Evolutionary conservation across 92 coral and sea anemone genomes (phyloP).

Genomic region (Epizoanthus scotinus): DNA sequence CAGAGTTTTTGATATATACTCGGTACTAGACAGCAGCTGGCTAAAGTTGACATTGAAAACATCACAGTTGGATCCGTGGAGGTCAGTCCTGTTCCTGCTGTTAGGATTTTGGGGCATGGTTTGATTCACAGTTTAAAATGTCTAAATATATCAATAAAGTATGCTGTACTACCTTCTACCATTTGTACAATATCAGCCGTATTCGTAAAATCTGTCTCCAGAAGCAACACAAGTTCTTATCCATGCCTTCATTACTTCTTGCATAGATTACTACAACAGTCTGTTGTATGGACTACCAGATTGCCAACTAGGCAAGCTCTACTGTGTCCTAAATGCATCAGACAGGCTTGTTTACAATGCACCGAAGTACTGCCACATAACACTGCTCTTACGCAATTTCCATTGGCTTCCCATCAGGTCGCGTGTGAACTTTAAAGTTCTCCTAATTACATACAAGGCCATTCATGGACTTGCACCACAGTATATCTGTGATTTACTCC

Average conservation of each 20-base stretch:
- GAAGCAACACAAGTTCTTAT: slow-evolving; percentile 14
- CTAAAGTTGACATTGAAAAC: too few species aligned
- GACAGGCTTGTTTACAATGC: not conserved
- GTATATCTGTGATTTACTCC: not conserved
- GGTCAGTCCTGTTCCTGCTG: too few species aligned
- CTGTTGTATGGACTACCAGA: not conserved
- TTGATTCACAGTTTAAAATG: too few species aligned
- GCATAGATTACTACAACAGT: slow-evolving; percentile 1
- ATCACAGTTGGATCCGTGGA: too few species aligned
- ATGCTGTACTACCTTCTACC: too few species aligned
- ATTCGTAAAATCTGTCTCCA: slow-evolving; percentile 7
- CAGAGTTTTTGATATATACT: too few species aligned
- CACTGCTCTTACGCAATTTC: not conserved
- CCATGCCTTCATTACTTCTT: slow-evolving; percentile 6
- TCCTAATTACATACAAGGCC: slow-evolving; percentile 26
- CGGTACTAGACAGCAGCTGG: too few species aligned
- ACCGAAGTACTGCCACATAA: slow-evolving; percentile 20
- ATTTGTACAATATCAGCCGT: too few species aligned
- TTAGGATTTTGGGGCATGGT: too few species aligned
- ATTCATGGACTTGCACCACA: slow-evolving; percentile 21
- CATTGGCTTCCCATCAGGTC: slow-evolving; percentile 40
- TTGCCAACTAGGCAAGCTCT: slow-evolving; percentile 20
- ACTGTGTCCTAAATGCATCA: slow-evolving; percentile 19
- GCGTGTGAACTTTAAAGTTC: slow-evolving; percentile 32
- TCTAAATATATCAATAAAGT: too few species aligned